Conservation (phyloP, 2,888 invertebrate genomes). For the Tribolium freemani region DNA sequence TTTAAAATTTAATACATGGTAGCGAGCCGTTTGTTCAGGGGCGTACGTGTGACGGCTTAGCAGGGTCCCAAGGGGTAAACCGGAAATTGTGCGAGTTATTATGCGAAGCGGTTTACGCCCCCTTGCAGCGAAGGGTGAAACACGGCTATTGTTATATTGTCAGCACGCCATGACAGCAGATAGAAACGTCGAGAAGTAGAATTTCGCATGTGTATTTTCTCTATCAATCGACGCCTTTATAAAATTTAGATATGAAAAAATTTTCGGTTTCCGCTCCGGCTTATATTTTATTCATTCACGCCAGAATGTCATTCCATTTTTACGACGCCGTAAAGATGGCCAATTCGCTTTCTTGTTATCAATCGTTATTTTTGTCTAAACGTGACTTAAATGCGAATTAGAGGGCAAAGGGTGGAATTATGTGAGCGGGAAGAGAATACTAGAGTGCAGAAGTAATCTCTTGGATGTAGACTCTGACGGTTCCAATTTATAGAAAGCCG, state of each 20-base stretch:
- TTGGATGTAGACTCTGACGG: constrained; percentile 48
- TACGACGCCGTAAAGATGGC: constrained; percentile 57
- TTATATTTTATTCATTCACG: constrained; percentile 57
- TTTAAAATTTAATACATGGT: constrained; percentile 58
- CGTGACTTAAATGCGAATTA: constrained; percentile 59
- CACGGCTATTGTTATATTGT: constrained; percentile 52
- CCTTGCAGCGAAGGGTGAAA: constrained; percentile 50
- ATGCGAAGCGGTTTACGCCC: constrained; percentile 57
- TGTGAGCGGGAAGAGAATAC: constrained; percentile 40
- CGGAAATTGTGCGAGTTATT: constrained; percentile 60
- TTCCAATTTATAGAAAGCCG: constrained; percentile 53
- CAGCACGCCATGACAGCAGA: constrained; percentile 49
- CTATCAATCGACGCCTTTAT: constrained; percentile 14
- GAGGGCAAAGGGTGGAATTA: constrained; percentile 38
- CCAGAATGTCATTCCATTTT: constrained; percentile 55
- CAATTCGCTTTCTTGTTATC: constrained; percentile 61
- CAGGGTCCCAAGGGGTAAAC: constrained; percentile 52
- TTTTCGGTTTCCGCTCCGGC: neutral
- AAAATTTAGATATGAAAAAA: constrained; percentile 29
- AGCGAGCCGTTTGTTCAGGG: constrained; percentile 54
- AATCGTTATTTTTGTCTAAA: constrained; percentile 61
- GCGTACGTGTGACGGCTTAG: constrained; percentile 56
- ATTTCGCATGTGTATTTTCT: constrained; percentile 18
- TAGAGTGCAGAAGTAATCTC: constrained; percentile 49
- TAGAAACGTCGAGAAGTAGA: constrained; percentile 47